phyloP scores from a whole-genome alignment of 2,888 invertebrate genomes.

The Gonocerus acuteangulatus region DNA sequence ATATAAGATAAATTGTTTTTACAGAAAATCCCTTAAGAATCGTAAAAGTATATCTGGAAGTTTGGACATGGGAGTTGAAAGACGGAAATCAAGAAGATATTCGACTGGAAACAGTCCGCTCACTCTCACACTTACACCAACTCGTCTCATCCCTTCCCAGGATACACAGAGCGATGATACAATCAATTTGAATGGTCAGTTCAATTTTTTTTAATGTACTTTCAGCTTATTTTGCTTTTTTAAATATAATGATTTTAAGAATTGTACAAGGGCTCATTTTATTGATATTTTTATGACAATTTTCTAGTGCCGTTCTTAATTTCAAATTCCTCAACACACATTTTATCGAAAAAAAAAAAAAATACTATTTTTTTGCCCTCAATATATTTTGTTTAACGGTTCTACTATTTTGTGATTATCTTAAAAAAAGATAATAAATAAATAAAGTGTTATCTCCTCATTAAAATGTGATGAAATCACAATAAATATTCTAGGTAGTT shows the following conservation, averaged over 20 bases:
- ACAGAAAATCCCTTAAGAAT: conserved; percentile 64
- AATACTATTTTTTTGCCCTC: too few species aligned
- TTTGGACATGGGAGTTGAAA: conserved; percentile 45
- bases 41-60: conserved; percentile 50
- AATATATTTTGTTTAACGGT: too few species aligned
- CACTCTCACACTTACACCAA: conserved; percentile 39
- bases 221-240: conserved; percentile 5
- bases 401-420: too few species aligned
- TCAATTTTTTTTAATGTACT: not conserved
- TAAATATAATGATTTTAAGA: too few species aligned
- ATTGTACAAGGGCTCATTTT: conserved; percentile 9
- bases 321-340: too few species aligned
- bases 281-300: too few species aligned
- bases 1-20: not conserved
- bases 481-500: too few species aligned
- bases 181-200: conserved; percentile 28
- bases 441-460: too few species aligned
- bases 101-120: conserved; percentile 60
- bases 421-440: too few species aligned
- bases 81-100: conserved; percentile 71
- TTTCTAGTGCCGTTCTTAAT: too few species aligned
- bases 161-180: conserved; percentile 25
- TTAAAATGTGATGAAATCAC: too few species aligned
- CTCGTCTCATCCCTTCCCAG: conserved; percentile 24
- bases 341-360: too few species aligned